A percentile compares a stretch with the other conserved stretches of the same genome.
Conservation (phyloP, 2,113 vertebrate species). For the Pholis gunnellus region DNA sequence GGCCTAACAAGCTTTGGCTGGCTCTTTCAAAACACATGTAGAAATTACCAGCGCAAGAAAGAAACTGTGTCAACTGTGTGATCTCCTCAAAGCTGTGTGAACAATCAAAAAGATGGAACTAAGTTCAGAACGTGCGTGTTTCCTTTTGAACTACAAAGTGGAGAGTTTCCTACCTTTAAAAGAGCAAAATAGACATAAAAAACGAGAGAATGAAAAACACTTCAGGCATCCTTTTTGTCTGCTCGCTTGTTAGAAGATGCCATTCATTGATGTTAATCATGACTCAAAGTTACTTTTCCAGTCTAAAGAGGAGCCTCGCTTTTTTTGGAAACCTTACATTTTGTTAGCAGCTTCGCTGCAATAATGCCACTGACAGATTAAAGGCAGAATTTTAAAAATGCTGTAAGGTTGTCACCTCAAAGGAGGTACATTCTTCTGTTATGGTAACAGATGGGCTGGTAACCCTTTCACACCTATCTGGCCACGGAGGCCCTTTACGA, state of each 20-base stretch:
- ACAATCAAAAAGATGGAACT: conserved; percentile 32
- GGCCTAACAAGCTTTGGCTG: conserved; percentile 45
- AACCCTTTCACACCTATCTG: conserved; percentile 75
- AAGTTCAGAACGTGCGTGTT: conserved; percentile 4
- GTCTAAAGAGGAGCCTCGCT: neutral
- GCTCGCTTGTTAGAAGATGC: neutral
- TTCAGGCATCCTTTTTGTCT: neutral
- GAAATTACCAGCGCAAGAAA: conserved; percentile 34
- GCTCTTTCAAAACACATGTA: conserved; percentile 28
- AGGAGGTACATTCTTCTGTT: conserved; percentile 36
- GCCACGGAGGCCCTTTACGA: conserved; percentile 58
- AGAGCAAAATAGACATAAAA: conserved; percentile 13
- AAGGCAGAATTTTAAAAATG: conserved; percentile 46
- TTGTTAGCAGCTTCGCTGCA: conserved; percentile 9
- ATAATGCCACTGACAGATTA: conserved; percentile 34
- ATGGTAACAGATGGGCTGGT: conserved; percentile 73
- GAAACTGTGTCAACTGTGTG: conserved; percentile 25
- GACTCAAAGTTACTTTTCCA: conserved; percentile 21
- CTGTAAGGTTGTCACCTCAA: conserved; percentile 50
- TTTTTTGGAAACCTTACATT: conserved; percentile 19
- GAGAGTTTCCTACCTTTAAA: conserved; percentile 27
- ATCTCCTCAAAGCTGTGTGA: conserved; percentile 36
- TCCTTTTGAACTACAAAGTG: conserved; percentile 33
- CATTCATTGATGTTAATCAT: conserved; percentile 22
- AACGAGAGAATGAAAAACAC: neutral